A percentile compares a stretch with the other conserved stretches of the same genome.
phyloP scores from a whole-genome alignment of 2,113 vertebrate species.

The Orcinus orca region DNA sequence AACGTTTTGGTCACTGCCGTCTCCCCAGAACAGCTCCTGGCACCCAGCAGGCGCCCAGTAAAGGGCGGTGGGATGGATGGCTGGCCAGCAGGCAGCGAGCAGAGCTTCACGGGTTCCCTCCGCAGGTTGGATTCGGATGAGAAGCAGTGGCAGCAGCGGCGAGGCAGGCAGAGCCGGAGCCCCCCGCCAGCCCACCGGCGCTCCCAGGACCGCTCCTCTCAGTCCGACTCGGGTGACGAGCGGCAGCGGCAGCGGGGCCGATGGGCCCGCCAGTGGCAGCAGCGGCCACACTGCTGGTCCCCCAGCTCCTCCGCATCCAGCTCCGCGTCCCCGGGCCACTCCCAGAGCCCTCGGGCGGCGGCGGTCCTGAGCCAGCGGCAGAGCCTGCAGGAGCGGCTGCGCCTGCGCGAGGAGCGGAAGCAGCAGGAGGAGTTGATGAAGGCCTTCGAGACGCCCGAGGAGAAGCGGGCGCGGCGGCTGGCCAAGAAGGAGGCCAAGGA shows the following conservation, averaged over 20 bases:
- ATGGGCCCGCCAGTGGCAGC: neutral
- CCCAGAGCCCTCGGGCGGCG: slow-evolving; percentile 61
- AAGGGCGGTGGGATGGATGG: no score
- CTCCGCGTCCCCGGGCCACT: slow-evolving; percentile 56
- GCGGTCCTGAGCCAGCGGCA: slow-evolving; percentile 75
- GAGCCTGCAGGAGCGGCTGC: slow-evolving; percentile 82
- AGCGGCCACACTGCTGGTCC: slow-evolving; percentile 79
- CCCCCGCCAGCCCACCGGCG: neutral
- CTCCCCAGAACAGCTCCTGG: neutral
- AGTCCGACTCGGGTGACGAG: slow-evolving; percentile 48
- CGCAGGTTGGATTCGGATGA: slow-evolving; percentile 73
- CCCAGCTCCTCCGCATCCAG: slow-evolving; percentile 86
- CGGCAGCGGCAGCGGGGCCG: slow-evolving; percentile 56
- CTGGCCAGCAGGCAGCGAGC: neutral
- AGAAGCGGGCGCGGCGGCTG: slow-evolving; percentile 94
- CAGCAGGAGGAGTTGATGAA: slow-evolving; percentile 92
- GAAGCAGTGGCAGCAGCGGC: slow-evolving; percentile 71
- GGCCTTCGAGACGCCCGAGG: slow-evolving; percentile 95
- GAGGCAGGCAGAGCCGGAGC: slow-evolving; percentile 59
- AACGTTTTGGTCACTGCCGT: neutral
- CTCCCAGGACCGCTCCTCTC: slow-evolving; percentile 36
- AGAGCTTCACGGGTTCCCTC: neutral
- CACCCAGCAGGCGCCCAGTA: fast-evolving
- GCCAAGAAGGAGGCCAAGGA: slow-evolving; percentile 98
- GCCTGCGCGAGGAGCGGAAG: slow-evolving; percentile 83